Evolutionary conservation across 2,113 vertebrate genomes (phyloP).

Genomic region (Meriones unguiculatus): DNA sequence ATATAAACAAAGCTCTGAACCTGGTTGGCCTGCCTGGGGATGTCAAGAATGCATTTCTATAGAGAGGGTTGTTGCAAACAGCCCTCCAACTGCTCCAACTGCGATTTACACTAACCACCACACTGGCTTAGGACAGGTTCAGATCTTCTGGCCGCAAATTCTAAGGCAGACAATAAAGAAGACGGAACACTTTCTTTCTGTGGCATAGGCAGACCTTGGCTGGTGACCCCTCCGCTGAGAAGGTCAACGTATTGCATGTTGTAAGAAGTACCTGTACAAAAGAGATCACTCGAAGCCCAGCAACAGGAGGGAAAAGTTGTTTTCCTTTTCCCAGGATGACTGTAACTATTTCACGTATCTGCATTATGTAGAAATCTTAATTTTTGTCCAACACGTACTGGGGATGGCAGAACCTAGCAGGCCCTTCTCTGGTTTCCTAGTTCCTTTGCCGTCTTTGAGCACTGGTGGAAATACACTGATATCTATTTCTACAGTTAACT

Average conservation of each 20-base stretch:
- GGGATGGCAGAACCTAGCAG: background rate
- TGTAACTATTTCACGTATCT: conserved; percentile 28
- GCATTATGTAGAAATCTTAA: conserved; percentile 43
- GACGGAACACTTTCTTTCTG: background rate
- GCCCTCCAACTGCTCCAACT: background rate
- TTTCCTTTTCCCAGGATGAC: conserved; percentile 5
- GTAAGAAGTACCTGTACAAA: background rate
- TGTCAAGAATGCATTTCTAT: background rate
- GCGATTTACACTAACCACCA: background rate
- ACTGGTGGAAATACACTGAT: background rate
- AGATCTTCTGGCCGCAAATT: background rate
- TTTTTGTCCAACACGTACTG: conserved; percentile 25
- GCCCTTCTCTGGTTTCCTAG: background rate
- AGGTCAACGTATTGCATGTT: background rate
- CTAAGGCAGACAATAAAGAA: background rate
- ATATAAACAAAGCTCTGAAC: conserved; percentile 23
- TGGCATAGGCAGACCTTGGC: background rate
- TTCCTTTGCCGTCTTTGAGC: conserved; percentile 49
- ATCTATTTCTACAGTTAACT: conserved; percentile 14
- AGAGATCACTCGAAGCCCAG: background rate
- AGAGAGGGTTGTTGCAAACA: background rate
- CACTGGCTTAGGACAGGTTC: background rate
- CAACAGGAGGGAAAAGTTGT: background rate
- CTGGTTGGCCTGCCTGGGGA: background rate
- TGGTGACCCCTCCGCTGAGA: conserved; percentile 23